These are phyloP conservation scores for Drosophila putrida DNA, from an alignment of 2,888 invertebrate species.

Conservation along the genomic window DNA sequence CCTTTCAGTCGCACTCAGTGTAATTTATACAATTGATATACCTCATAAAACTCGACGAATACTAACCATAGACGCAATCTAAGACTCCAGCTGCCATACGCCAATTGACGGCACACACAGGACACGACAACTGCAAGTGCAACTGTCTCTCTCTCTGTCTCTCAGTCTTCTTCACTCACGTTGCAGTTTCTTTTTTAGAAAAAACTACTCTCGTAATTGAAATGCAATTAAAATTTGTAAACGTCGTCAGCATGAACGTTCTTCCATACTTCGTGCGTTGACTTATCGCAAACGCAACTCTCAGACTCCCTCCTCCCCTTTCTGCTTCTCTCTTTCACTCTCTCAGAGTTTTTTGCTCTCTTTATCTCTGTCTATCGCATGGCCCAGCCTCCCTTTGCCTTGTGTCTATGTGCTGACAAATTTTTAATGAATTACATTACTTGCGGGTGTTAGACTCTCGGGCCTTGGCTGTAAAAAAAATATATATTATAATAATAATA, in stretches of 20 bases:
- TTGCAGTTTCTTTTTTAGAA: conserved; percentile 22
- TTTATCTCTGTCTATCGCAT: conserved; percentile 2
- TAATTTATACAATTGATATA: conserved; percentile 74
- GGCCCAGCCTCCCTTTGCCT: conserved; percentile 10
- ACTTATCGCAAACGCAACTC: conserved; percentile 41
- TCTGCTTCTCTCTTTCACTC: not conserved
- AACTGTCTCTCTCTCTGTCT: not conserved
- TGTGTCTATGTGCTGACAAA: conserved; percentile 53
- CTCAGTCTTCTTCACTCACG: not conserved
- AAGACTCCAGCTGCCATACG: conserved; percentile 38
- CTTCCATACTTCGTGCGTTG: conserved; percentile 63
- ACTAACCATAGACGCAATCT: conserved; percentile 19
- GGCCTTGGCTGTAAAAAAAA: conserved; percentile 27
- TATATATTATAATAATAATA: conserved; percentile 6
- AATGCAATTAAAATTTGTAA: conserved; percentile 83
- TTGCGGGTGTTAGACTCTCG: conserved; percentile 76
- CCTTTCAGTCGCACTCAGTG: conserved; percentile 9
- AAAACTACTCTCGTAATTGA: conserved; percentile 82
- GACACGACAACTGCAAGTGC: conserved; percentile 37
- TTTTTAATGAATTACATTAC: conserved; percentile 84
- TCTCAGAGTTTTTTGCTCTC: not conserved
- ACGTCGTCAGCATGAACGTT: conserved; percentile 47
- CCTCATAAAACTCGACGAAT: conserved; percentile 33
- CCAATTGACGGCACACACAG: conserved; percentile 59
- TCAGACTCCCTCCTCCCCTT: not conserved